A percentile compares a stretch with the other conserved stretches of the same genome.
These are phyloP conservation scores for Jordanella pulchra DNA, from an alignment of 2,797 vertebrate genomes.

Conservation along the genomic window DNA sequence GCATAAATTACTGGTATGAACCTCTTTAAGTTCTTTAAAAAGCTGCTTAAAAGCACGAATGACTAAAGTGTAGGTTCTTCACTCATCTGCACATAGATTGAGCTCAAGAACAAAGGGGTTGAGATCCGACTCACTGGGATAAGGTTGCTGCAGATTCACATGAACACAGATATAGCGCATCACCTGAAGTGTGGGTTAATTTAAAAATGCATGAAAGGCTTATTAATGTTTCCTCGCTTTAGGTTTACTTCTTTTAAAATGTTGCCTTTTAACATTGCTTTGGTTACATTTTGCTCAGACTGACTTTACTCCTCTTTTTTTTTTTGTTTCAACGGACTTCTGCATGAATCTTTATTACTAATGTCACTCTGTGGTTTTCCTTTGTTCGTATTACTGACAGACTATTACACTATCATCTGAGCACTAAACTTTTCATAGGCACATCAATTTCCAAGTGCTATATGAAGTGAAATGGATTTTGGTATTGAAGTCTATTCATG, in stretches of 20 bases:
- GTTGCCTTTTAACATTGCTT: constrained; percentile 24
- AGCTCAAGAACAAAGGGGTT: not conserved
- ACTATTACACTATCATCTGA: constrained; percentile 15
- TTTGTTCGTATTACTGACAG: constrained; percentile 18
- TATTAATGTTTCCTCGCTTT: not conserved
- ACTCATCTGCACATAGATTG: too few relatives aligned
- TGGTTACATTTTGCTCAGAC: constrained; percentile 47
- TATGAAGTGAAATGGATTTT: constrained; percentile 17
- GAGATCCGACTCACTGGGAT: constrained; percentile 16
- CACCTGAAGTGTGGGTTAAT: constrained; percentile 8
- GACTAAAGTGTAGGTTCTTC: constrained; percentile 16
- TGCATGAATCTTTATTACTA: constrained; percentile 71
- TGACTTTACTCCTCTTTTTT: constrained; percentile 46
- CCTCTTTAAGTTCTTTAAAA: constrained; percentile 13
- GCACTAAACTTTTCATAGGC: constrained; percentile 20
- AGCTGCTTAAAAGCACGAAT: constrained; percentile 38
- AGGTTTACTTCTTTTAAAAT: constrained; percentile 1
- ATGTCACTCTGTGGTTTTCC: constrained; percentile 28
- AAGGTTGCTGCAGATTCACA: constrained; percentile 4
- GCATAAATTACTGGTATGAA: constrained; percentile 21
- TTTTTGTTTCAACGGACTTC: constrained; percentile 45
- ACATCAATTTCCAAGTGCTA: constrained; percentile 15
- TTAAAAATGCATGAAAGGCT: constrained; percentile 32
- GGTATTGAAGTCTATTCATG: constrained; percentile 32
- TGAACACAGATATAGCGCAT: not conserved